Conservation (phyloP, 2,113 vertebrate genomes). For the Turdus rufiventris region DNA sequence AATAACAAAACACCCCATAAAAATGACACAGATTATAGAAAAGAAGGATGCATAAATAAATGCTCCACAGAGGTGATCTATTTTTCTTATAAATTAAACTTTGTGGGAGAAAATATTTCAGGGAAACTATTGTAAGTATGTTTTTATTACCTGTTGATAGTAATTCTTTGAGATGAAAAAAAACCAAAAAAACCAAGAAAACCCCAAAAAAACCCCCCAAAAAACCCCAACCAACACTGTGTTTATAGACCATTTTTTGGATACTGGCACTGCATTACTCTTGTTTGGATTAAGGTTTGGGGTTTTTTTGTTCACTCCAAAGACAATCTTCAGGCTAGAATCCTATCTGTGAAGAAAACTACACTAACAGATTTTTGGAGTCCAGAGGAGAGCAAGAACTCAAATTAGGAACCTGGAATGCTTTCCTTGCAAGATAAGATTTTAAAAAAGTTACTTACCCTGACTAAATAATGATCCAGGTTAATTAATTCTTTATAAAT, state of each 20-base stretch:
- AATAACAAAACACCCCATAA: background rate
- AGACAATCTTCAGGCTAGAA: background rate
- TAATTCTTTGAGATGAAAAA: background rate
- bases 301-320: background rate
- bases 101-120: background rate
- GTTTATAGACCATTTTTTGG: background rate
- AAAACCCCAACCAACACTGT: too few species aligned
- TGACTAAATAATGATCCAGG: background rate
- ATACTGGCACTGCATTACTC: background rate
- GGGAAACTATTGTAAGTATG: background rate
- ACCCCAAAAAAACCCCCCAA: too few species aligned
- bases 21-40: background rate
- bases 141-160: constrained; percentile 23
- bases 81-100: background rate
- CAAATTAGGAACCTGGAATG: background rate
- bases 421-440: background rate
- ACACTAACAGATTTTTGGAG: background rate
- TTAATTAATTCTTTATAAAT: background rate
- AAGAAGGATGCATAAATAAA: background rate
- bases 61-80: background rate
- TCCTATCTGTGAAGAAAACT: background rate
- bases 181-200: background rate
- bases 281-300: background rate
- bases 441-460: background rate
- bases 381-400: background rate